phyloP scores from a whole-genome alignment of 2,888 invertebrate genomes.

The Lymantria dispar region DNA sequence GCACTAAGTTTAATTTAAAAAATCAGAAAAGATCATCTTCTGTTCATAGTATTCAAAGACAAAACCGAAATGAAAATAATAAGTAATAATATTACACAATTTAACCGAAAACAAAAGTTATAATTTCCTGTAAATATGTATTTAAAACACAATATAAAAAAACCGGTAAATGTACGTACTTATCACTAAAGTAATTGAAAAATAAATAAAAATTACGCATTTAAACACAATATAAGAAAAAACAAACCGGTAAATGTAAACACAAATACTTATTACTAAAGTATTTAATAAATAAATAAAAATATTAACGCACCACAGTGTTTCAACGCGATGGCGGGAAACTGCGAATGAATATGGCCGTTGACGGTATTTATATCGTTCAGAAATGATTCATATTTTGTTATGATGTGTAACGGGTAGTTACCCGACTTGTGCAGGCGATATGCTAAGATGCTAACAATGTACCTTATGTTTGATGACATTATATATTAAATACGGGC shows the following conservation, averaged over 20 bases:
- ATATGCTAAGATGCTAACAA: not conserved
- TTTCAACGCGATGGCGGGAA: constrained; percentile 6
- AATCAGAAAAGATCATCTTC: too few species aligned
- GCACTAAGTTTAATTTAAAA: too few species aligned
- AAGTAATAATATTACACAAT: too few species aligned
- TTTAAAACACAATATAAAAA: not conserved
- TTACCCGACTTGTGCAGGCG: not conserved
- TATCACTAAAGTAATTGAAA: not conserved
- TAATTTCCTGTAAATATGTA: too few species aligned
- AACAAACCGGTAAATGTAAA: too few species aligned
- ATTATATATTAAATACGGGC: not conserved
- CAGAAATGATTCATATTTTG: constrained; percentile 23
- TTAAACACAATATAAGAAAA: too few species aligned
- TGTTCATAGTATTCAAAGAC: too few species aligned
- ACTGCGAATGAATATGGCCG: constrained; percentile 6
- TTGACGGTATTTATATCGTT: constrained; percentile 17
- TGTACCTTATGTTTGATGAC: not conserved
- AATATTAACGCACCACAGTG: constrained; percentile 20
- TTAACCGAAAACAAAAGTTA: too few species aligned
- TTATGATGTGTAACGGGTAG: constrained; percentile 1
- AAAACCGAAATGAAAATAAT: too few species aligned
- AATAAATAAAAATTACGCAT: too few species aligned
- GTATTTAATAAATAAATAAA: not conserved
- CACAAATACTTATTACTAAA: too few species aligned
- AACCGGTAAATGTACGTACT: too few species aligned